A percentile compares a stretch with the other conserved stretches of the same genome.
phyloP scores from a whole-genome alignment of 2,888 invertebrate species.

The Oscheius onirici region DNA sequence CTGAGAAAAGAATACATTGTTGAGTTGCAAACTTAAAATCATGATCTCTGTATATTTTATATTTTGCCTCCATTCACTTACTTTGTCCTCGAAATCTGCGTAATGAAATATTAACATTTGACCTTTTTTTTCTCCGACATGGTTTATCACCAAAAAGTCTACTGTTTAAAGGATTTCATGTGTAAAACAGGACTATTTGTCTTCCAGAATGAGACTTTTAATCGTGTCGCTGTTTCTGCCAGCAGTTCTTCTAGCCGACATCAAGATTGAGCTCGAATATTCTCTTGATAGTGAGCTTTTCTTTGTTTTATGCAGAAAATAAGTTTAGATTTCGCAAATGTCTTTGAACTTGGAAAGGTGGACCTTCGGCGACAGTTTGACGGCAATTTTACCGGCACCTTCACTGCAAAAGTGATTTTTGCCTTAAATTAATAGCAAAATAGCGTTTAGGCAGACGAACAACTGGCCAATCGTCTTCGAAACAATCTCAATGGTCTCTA shows the following conservation, averaged over 20 bases:
- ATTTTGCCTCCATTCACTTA: no score
- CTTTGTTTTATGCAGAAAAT: slow-evolving; percentile 7
- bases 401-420: slow-evolving; percentile 37
- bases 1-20: not conserved
- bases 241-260: slow-evolving; percentile 30
- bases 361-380: slow-evolving; percentile 48
- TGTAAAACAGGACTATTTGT: not conserved
- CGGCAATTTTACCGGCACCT: slow-evolving; percentile 62
- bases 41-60: slow-evolving; percentile 6
- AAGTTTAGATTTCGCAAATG: slow-evolving; percentile 42
- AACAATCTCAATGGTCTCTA: not conserved
- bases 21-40: not conserved
- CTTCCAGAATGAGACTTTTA: slow-evolving; percentile 1
- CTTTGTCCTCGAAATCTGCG: no score
- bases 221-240: not conserved
- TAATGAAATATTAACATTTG: not conserved
- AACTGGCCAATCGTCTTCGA: not conserved
- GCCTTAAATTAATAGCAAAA: not conserved
- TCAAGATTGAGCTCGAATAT: slow-evolving; percentile 46
- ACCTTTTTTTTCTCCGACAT: no score
- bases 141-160: no score
- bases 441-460: slow-evolving; percentile 7
- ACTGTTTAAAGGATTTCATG: no score
- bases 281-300: slow-evolving; percentile 39
- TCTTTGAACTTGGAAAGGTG: slow-evolving; percentile 47